phyloP scores from a whole-genome alignment of 2,888 invertebrate species.

The Escarpia spicata region DNA sequence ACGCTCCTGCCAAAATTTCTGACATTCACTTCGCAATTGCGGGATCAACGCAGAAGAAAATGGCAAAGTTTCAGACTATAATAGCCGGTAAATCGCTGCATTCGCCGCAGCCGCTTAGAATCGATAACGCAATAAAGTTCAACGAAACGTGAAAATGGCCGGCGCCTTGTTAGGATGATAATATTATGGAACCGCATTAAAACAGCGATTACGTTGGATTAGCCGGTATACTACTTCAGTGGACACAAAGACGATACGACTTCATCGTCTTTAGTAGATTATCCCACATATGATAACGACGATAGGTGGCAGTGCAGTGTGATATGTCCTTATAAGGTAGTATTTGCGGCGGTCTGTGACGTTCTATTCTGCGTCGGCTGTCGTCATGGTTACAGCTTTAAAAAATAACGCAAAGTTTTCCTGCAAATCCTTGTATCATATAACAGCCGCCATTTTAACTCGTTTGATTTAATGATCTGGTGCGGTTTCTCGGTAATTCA shows the following conservation, averaged over 20 bases:
- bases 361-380: neutral
- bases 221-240: neutral
- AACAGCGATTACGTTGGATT: neutral
- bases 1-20: neutral
- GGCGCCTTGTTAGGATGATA: neutral
- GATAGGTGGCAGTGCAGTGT: neutral
- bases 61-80: neutral
- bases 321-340: neutral
- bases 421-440: neutral
- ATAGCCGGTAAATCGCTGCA: neutral
- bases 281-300: neutral
- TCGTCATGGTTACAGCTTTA: neutral
- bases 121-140: slow-evolving; percentile 12
- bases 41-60: neutral
- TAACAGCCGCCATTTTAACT: neutral
- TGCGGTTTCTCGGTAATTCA: neutral
- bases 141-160: neutral
- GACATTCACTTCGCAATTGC: neutral
- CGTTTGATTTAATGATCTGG: neutral
- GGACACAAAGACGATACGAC: neutral
- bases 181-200: slow-evolving; percentile 16
- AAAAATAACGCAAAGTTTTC: neutral
- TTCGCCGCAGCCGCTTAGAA: neutral
- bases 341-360: neutral
- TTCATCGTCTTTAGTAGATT: neutral